phyloP scores from a whole-genome alignment of 35 echinoderm and acorn worm genomes.

The Lytechinus pictus region DNA sequence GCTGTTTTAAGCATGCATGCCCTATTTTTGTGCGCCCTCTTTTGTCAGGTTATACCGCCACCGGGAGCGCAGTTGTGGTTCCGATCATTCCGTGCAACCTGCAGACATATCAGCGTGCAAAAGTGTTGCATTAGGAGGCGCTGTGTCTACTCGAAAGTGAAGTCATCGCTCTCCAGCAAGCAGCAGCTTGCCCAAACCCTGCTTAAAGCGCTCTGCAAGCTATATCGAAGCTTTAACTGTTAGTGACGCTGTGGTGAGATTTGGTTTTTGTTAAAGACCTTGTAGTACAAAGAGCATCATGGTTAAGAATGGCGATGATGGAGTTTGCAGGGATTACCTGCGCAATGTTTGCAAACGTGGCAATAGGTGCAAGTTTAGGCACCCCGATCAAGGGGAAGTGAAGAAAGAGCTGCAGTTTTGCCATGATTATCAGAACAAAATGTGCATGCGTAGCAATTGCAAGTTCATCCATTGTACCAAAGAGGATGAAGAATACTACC shows the following conservation, averaged over 20 bases:
- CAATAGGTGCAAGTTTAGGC: slow-evolving; percentile 89
- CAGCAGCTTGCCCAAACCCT: background rate
- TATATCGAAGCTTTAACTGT: background rate
- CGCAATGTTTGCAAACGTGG: slow-evolving; percentile 96
- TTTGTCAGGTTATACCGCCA: slow-evolving; percentile 35
- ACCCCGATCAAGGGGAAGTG: slow-evolving; percentile 79
- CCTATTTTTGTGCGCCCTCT: slow-evolving; percentile 46
- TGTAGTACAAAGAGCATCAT: background rate
- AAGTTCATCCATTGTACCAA: slow-evolving; percentile 89
- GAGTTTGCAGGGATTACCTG: slow-evolving; percentile 92
- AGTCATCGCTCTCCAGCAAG: background rate
- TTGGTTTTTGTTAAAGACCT: background rate
- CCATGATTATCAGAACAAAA: slow-evolving; percentile 94
- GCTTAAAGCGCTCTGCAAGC: slow-evolving; percentile 20
- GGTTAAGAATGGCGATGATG: slow-evolving; percentile 41
- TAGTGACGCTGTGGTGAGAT: slow-evolving; percentile 1
- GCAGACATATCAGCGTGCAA: slow-evolving; percentile 30
- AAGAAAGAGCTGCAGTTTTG: slow-evolving; percentile 75
- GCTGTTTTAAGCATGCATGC: slow-evolving; percentile 36
- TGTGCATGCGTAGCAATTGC: slow-evolving; percentile 82
- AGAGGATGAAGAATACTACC: slow-evolving; percentile 92
- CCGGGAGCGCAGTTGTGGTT: slow-evolving; percentile 13
- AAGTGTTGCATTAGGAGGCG: slow-evolving; percentile 23
- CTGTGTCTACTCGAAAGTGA: slow-evolving; percentile 48
- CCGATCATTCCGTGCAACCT: slow-evolving; percentile 22